Base-by-base conservation (phyloP, 2,888 invertebrate genomes). In the Stenotaenia linearis region DNA sequence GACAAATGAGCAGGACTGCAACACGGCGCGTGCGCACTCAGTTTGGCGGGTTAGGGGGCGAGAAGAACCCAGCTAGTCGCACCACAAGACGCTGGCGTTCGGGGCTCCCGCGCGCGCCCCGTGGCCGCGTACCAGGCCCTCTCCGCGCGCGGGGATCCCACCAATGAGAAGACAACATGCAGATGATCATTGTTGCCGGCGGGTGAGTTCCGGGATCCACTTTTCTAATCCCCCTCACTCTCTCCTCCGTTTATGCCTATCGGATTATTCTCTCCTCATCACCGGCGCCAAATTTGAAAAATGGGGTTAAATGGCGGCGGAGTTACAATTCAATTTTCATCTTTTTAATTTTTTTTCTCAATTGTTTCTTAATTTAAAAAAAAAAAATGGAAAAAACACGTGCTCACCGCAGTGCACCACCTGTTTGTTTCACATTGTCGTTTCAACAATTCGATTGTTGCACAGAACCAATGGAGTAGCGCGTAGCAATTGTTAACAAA, bases 111-210 rank as follows among this genome's bases (percentile, higher is more conserved):
- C 69, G 69, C 69, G 69, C 69, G 69, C 69, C 69, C 69, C 69
- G 69, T 69, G 69, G 69, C 69, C 69, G 69, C 69, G 69, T 69
- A 69, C 69, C 9, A 69, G 69, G 69, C 69, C 69, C 69, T 25
- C 69, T 69, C 69, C 69, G 69, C 69, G 69, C 69, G 69, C 69
- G 69, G 69, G 69, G 69, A 75, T 35, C 75, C 37, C 35, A 75
- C 75, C 75, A 32, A 75, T 77, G 77, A 37, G 40, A 28, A 37
- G 50, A 30, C 80, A 80, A 30, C 28, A 80, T 80, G 80, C 80
- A 80, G 77, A 80, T 80, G 80, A 78, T 80, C 35, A 80, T 80
- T 45, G 80, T 80, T 78, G 80, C 80, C 32, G 80, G 80, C 61
- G 80, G 80, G 80, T 80, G 45, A 69, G 80, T 78, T 23, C 77